Percentiles rank a stretch among this genome's conserved stretches.
Conservation (phyloP, 2,113 vertebrate genomes). For the Morone chrysops region DNA sequence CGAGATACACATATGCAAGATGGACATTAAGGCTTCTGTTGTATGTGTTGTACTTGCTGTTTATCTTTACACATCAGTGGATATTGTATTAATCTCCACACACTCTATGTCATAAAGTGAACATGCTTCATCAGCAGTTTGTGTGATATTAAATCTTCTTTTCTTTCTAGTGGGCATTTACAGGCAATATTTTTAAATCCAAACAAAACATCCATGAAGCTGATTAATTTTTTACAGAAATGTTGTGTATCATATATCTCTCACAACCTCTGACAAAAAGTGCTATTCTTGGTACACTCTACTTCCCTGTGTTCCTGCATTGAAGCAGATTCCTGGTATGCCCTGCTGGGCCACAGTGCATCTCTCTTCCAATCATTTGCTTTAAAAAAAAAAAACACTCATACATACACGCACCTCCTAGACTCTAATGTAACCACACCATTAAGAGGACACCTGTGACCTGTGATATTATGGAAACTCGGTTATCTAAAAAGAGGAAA, state of each 20-base stretch:
- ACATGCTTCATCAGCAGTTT: conserved; percentile 17
- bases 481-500: conserved; percentile 40
- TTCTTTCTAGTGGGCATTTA: conserved; percentile 28
- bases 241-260: background rate
- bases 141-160: conserved; percentile 46
- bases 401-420: conserved; percentile 1
- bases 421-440: conserved; percentile 1
- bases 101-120: conserved; percentile 11
- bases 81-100: background rate
- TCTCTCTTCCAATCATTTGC: conserved; percentile 5
- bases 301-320: background rate
- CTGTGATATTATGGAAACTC: conserved; percentile 12
- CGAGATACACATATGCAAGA: background rate
- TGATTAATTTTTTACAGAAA: conserved; percentile 11
- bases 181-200: conserved; percentile 21
- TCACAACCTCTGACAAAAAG: conserved; percentile 2
- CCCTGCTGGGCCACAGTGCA: conserved; percentile 23
- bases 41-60: conserved; percentile 8
- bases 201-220: conserved; percentile 15
- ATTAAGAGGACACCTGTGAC: conserved; percentile 50
- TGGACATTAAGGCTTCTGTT: background rate
- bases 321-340: conserved; percentile 8
- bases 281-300: background rate
- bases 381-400: background rate
- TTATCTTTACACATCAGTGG: conserved; percentile 3